Conservation (phyloP, 2,888 invertebrate genomes). For the Diarsia dahlii region DNA sequence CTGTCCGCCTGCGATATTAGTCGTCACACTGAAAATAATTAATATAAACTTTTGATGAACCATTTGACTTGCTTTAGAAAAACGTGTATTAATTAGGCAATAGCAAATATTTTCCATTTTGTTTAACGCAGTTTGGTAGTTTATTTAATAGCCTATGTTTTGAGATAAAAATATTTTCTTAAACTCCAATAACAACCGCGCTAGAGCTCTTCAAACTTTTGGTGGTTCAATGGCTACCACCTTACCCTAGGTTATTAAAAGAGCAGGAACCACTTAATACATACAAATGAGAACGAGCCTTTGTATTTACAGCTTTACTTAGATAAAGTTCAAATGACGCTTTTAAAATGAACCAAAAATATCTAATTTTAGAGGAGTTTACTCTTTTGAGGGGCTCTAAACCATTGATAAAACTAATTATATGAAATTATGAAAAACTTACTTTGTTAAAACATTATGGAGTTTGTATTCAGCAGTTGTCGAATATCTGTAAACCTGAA, state of each 20-base stretch:
- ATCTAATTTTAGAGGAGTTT: not conserved
- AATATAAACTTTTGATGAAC: not conserved
- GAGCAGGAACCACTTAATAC: no score
- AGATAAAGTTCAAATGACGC: no score
- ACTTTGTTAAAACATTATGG: slow-evolving; percentile 89
- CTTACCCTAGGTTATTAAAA: not conserved
- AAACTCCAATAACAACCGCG: no score
- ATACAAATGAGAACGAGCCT: not conserved
- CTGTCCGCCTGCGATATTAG: slow-evolving; percentile 88
- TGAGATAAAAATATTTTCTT: no score
- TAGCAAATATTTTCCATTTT: no score
- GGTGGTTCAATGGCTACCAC: no score
- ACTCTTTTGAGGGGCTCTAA: not conserved
- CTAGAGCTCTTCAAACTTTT: no score
- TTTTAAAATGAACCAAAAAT: not conserved
- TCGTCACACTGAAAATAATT: slow-evolving; percentile 69
- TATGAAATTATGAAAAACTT: slow-evolving; percentile 66
- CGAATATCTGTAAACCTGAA: slow-evolving; percentile 93
- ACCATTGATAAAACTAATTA: not conserved
- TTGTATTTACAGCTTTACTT: not conserved
- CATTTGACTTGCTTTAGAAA: no score
- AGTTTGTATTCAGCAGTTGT: slow-evolving; percentile 91
- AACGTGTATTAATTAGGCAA: no score
- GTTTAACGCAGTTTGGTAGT: no score
- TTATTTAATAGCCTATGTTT: no score